Evolutionary conservation across 2,113 vertebrate genomes (phyloP).

Genomic region (Eonycteris spelaea): DNA sequence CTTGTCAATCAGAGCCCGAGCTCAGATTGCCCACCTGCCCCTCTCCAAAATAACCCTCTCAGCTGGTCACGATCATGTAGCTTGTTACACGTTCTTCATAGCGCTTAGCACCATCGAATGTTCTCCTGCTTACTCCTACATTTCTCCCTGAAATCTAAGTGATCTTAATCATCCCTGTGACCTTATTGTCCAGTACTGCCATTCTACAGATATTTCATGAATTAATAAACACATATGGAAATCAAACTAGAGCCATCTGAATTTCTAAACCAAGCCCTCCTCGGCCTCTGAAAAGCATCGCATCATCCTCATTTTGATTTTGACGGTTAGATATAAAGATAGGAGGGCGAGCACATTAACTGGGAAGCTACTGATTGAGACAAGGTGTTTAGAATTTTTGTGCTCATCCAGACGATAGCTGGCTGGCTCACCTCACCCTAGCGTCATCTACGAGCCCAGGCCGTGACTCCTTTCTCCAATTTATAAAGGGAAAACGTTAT

Average conservation of each 20-base stretch:
- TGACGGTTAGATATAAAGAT: background rate
- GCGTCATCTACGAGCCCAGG: background rate
- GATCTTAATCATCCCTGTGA: background rate
- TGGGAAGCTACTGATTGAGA: background rate
- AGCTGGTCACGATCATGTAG: background rate
- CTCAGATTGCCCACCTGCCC: background rate
- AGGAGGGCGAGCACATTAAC: background rate
- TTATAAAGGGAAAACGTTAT: constrained; percentile 14
- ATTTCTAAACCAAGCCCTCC: background rate
- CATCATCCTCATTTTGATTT: background rate
- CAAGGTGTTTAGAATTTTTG: background rate
- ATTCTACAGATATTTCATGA: background rate
- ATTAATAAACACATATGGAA: background rate
- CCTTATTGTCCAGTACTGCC: no score
- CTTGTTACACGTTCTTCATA: background rate
- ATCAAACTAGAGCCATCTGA: background rate
- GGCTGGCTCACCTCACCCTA: background rate
- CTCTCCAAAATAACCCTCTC: background rate
- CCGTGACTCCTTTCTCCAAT: background rate
- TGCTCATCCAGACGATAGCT: background rate
- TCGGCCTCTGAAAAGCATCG: background rate
- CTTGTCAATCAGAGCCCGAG: background rate
- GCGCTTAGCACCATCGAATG: accelerated
- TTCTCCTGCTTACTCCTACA: background rate
- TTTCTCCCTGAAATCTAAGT: background rate